A percentile compares a stretch with the other conserved stretches of the same genome.
Evolutionary conservation across 2,797 vertebrate species (phyloP).

Genomic region (Gadopsis marmoratus): DNA sequence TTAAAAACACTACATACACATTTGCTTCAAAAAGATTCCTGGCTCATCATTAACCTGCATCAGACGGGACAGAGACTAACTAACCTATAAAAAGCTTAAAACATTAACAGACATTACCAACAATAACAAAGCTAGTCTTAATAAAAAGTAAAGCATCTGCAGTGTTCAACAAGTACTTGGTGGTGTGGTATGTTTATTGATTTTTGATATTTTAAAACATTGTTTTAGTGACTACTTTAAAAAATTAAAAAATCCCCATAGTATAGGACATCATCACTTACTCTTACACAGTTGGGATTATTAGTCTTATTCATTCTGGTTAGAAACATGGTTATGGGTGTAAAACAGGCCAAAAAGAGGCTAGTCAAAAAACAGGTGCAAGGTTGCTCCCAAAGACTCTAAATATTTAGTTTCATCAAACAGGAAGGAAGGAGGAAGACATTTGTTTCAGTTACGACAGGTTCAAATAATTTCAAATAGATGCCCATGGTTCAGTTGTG

Average conservation of each 20-base stretch:
- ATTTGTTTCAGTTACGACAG: background rate
- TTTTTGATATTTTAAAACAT: background rate
- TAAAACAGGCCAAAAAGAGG: background rate
- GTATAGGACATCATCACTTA: background rate
- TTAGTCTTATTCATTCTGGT: background rate
- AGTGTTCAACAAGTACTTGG: background rate
- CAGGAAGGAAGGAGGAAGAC: background rate
- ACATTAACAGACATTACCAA: conserved; percentile 2
- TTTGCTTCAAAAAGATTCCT: background rate
- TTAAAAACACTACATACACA: background rate
- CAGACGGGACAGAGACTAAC: background rate
- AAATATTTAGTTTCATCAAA: background rate
- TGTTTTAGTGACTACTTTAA: background rate
- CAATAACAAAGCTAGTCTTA: background rate
- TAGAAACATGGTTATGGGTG: background rate
- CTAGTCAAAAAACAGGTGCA: background rate
- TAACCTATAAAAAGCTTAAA: background rate
- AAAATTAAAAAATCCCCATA: too few relatives aligned
- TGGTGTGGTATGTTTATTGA: background rate
- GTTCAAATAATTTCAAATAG: background rate
- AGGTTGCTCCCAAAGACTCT: background rate
- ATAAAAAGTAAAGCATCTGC: background rate
- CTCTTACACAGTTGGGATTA: background rate
- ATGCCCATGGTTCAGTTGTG: background rate
- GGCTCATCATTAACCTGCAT: background rate